These are phyloP conservation scores for Syndactyla subalaris DNA, from an alignment of 2,797 vertebrate species.

Conservation along the genomic window DNA sequence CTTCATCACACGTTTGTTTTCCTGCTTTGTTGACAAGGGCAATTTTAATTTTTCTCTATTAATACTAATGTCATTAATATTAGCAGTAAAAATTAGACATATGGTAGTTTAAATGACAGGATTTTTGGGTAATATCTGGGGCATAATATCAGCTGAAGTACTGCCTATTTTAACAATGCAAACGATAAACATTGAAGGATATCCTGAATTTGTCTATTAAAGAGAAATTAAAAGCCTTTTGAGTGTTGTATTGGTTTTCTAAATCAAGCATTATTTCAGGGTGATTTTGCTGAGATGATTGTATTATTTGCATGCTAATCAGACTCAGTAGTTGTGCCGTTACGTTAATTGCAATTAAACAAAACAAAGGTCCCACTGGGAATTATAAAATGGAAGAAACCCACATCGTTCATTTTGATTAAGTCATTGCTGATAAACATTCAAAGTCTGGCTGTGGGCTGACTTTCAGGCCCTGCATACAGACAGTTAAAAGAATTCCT, in stretches of 20 bases:
- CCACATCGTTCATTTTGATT: neutral
- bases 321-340: neutral
- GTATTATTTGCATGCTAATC: neutral
- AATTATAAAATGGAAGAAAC: neutral
- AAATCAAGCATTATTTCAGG: neutral
- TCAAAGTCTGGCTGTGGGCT: neutral
- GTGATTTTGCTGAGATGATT: slow-evolving; percentile 12
- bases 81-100: neutral
- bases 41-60: neutral
- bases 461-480: neutral
- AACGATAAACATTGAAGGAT: neutral
- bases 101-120: neutral
- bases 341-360: slow-evolving; percentile 16
- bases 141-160: neutral
- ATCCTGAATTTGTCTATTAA: neutral
- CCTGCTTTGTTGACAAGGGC: neutral
- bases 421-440: neutral
- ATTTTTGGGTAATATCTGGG: neutral
- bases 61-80: neutral
- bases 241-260: neutral
- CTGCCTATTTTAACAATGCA: neutral
- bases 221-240: neutral
- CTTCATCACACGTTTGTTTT: neutral
- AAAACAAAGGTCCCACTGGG: slow-evolving; percentile 29
- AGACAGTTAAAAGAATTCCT: slow-evolving; percentile 15